phyloP scores from a whole-genome alignment of 2,797 vertebrate species.

The Acanthurus leucopareius region DNA sequence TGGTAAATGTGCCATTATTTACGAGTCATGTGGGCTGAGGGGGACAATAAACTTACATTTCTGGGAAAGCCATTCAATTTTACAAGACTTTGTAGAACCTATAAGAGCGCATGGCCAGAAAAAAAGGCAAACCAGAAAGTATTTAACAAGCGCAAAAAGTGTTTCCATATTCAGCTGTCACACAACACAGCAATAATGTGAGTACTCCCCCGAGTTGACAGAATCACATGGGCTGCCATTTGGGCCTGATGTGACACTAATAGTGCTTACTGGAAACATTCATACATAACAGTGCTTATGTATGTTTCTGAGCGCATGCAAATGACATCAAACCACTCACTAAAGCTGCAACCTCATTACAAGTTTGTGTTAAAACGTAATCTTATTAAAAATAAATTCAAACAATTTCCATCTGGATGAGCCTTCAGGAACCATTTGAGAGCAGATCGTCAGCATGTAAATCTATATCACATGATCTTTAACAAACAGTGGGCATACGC shows the following conservation, averaged over 20 bases:
- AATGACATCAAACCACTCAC: slow-evolving; percentile 70
- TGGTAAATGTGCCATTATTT: slow-evolving; percentile 82
- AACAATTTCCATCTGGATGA: no score
- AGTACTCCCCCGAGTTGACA: slow-evolving; percentile 66
- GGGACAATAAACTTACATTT: slow-evolving; percentile 85
- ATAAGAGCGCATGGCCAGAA: slow-evolving; percentile 74
- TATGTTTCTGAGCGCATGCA: slow-evolving; percentile 65
- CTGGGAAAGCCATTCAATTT: slow-evolving; percentile 86
- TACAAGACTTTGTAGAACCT: slow-evolving; percentile 82
- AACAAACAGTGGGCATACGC: no score
- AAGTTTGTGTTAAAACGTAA: no score
- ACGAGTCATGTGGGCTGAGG: slow-evolving; percentile 75
- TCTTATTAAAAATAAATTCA: no score
- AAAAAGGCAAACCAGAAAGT: slow-evolving; percentile 79
- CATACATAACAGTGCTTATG: slow-evolving; percentile 63
- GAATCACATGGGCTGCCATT: slow-evolving; percentile 63
- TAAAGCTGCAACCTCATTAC: slow-evolving; percentile 38
- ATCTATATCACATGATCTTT: no score
- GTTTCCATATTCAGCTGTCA: slow-evolving; percentile 85
- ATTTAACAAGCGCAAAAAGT: slow-evolving; percentile 84
- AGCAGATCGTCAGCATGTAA: no score
- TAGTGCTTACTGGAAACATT: slow-evolving; percentile 71
- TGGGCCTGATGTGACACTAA: slow-evolving; percentile 74
- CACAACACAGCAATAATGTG: slow-evolving; percentile 73
- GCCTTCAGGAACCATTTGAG: no score